A percentile compares a stretch with the other conserved stretches of the same genome.
Conservation (phyloP, 92 coral and sea anemone genomes). For the Diadumene lineata region DNA sequence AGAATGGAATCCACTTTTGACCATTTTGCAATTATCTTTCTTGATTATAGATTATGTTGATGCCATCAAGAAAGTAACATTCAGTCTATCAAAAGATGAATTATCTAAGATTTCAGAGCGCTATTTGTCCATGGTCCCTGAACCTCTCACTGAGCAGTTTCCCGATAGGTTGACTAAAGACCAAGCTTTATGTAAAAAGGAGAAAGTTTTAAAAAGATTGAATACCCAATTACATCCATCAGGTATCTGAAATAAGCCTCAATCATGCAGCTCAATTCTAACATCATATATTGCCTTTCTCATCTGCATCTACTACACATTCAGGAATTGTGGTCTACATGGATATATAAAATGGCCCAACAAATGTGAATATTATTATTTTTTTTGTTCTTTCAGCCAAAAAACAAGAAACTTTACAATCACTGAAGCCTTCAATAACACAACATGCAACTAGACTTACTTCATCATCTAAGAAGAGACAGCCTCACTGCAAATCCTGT, state of each 20-base stretch:
- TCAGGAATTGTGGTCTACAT: neutral
- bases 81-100: neutral
- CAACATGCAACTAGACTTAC: neutral
- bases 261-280: neutral
- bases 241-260: neutral
- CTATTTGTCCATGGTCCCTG: neutral
- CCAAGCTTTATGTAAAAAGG: neutral
- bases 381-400: conserved; percentile 4
- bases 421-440: neutral
- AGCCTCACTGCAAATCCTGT: conserved; percentile 13
- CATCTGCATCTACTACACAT: too few species aligned
- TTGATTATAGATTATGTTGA: conserved; percentile 14
- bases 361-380: too few species aligned
- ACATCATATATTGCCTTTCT: too few species aligned
- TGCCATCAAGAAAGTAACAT: conserved; percentile 10
- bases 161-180: neutral
- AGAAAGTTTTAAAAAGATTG: neutral
- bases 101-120: neutral
- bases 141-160: conserved; percentile 16
- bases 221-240: neutral
- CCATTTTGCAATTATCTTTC: neutral
- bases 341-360: neutral
- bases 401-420: conserved; percentile 9
- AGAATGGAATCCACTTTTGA: neutral
- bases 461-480: neutral